A percentile compares a stretch with the other conserved stretches of the same genome.
These are phyloP conservation scores for Ochropleura leucogaster DNA, from an alignment of 2,888 invertebrate species.

Conservation along the genomic window DNA sequence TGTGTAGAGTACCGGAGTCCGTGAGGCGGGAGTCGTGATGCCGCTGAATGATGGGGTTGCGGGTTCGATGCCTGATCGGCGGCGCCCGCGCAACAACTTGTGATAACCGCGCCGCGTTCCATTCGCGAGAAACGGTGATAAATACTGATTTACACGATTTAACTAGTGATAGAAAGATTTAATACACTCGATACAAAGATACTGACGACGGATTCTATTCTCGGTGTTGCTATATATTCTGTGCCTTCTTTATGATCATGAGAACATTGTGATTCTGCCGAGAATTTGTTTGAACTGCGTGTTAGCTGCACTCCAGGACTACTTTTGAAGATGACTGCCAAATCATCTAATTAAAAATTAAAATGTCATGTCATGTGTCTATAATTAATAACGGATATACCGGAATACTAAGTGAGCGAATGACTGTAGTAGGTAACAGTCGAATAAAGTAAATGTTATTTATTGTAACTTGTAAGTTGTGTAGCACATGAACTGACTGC, in stretches of 20 bases:
- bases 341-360: background rate
- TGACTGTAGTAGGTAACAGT: background rate
- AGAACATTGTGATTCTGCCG: background rate
- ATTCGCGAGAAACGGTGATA: conserved; percentile 56
- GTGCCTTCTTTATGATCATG: background rate
- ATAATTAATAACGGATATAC: background rate
- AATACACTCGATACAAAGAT: conserved; percentile 23
- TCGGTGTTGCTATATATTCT: background rate
- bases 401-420: background rate
- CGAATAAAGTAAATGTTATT: background rate
- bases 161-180: conserved; percentile 51
- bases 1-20: conserved; percentile 29
- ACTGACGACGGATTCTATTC: background rate
- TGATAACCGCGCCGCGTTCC: conserved; percentile 44
- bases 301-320: background rate
- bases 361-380: background rate
- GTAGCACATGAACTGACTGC: background rate
- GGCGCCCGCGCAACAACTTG: conserved; percentile 50
- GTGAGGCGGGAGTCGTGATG: conserved; percentile 61
- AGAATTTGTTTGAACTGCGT: conserved; percentile 1
- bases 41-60: conserved; percentile 58
- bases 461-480: background rate
- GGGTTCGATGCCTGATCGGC: conserved; percentile 57
- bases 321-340: background rate
- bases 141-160: conserved; percentile 61